Evolutionary conservation across 2,888 invertebrate genomes (phyloP), one percentile per base, ranked within the genome.

Genomic region (Myopa tessellatipennis): DNA sequence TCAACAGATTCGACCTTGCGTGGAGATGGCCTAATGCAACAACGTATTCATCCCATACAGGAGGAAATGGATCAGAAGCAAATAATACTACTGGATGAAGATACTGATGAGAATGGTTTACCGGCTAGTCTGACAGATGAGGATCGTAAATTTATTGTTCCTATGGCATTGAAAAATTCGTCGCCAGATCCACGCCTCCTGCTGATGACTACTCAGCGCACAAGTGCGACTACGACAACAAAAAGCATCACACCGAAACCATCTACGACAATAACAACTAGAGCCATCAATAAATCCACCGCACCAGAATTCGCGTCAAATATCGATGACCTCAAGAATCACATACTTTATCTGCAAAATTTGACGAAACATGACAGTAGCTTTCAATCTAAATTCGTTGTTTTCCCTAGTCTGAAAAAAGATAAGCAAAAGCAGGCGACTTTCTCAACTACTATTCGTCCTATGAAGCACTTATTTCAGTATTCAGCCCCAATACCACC

Each of bases 331-430:
- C 81, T 89, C 2, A 89, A 89, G 76, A 88, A 88, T 77, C 89
- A 89, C 61, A 88, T 89, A 69, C 83, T 89, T 18, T 89, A 89
- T 80, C 80, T 89, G 73, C 89, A 89, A 78, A 89, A 89, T 79
- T 85, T 89, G 78, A 89, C 89, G 8, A 89, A 89, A 80, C 88
- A 87, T 55, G 88, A 89, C 79, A 88, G 85, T 74, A 88, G 85
- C 77, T 89, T 89, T 74, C 88, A 89, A 79, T 89, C 89, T 4
- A 89, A 89, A 81, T 89, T 89, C 80, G 89, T 89, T 16, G 89
- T 89, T 1, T 89, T 89, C 72, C 89, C 89, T 8, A 89, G 88
- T 78, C 80, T 89, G 36, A 88, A 88, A 74, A 87, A 87, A 69
- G 87, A 88, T 16, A 85, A 85, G 52, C 77, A 80, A 14, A 83